Evolutionary conservation across 2,113 vertebrate species (phyloP).

Genomic region (Myiozetetes cayanensis): DNA sequence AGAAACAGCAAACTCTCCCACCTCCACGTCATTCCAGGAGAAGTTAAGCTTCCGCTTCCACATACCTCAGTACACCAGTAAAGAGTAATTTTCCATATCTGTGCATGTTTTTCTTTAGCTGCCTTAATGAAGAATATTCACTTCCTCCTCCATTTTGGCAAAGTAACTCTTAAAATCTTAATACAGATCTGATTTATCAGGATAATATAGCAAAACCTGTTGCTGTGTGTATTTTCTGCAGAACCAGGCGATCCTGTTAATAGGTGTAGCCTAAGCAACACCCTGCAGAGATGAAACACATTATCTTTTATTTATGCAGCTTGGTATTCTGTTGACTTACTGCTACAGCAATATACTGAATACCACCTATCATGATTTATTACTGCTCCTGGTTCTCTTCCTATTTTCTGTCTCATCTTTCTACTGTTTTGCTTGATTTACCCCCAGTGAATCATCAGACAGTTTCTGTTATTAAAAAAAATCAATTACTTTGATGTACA

Average conservation of each 20-base stretch:
- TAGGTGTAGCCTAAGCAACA: neutral
- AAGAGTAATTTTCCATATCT: neutral
- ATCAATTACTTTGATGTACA: conserved; percentile 25
- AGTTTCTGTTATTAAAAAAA: conserved; percentile 28
- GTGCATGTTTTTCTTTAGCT: neutral
- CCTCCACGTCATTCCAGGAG: neutral
- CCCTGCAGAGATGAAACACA: conserved; percentile 28
- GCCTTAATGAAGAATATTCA: neutral
- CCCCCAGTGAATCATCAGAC: neutral
- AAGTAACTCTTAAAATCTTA: neutral
- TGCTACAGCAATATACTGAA: neutral
- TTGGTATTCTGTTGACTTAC: conserved; percentile 17
- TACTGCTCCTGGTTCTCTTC: neutral
- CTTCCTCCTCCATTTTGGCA: neutral
- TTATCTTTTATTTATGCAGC: conserved; percentile 31
- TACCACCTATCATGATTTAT: neutral
- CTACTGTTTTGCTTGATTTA: conserved; percentile 28
- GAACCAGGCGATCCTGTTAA: neutral
- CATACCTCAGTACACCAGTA: neutral
- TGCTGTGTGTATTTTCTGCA: conserved; percentile 18
- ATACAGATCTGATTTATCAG: neutral
- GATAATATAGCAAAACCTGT: neutral
- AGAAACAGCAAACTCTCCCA: conserved; percentile 3
- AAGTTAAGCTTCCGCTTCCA: conserved; percentile 19
- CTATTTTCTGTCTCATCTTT: neutral